These are phyloP conservation scores for Muschampia plurimacula DNA, from an alignment of 2,888 invertebrate species.

Conservation along the genomic window DNA sequence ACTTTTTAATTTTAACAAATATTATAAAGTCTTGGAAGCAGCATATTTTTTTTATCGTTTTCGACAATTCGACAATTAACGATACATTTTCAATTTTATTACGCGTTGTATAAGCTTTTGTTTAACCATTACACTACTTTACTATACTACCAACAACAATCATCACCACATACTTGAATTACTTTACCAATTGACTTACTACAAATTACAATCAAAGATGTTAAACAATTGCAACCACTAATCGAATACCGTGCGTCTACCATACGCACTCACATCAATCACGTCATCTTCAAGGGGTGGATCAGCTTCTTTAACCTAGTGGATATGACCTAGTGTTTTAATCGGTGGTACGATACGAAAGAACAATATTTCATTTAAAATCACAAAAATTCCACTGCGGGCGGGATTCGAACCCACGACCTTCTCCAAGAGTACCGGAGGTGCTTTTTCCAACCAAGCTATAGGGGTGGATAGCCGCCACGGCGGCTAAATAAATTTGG, in stretches of 20 bases:
- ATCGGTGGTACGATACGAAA: neutral
- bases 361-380: neutral
- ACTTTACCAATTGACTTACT: neutral
- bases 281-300: neutral
- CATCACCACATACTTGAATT: neutral
- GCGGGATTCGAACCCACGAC: too few species aligned
- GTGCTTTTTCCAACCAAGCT: too few species aligned
- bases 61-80: neutral
- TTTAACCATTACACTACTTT: neutral
- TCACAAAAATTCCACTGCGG: too few species aligned
- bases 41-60: constrained; percentile 4
- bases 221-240: neutral
- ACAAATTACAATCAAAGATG: neutral
- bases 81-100: neutral
- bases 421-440: too few species aligned
- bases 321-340: neutral
- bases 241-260: too few species aligned
- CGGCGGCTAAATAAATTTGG: too few species aligned
- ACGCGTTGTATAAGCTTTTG: neutral
- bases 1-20: neutral
- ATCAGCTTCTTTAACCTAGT: neutral
- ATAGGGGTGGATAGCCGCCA: too few species aligned
- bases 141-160: neutral
- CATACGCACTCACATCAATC: neutral
- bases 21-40: neutral